Conservation (phyloP, 2,113 vertebrate genomes). For the Syngnathus scovelli region DNA sequence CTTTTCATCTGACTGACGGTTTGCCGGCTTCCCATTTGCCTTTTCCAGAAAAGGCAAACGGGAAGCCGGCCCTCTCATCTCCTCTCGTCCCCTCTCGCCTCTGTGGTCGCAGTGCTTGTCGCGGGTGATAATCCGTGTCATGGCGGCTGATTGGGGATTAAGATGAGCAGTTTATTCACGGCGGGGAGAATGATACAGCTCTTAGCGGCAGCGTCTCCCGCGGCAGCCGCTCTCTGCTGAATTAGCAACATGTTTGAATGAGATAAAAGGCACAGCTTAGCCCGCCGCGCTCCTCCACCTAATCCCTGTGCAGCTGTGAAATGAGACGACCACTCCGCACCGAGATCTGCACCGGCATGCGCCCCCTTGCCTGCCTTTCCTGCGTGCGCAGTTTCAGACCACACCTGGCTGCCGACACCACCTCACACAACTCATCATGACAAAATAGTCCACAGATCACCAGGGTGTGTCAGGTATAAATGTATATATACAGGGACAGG, state of each 20-base stretch:
- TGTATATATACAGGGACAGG: too few species aligned
- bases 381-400: slow-evolving; percentile 18
- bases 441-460: slow-evolving; percentile 15
- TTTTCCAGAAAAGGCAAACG: too few species aligned
- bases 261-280: slow-evolving; percentile 87
- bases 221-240: slow-evolving; percentile 79
- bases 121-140: slow-evolving; percentile 75
- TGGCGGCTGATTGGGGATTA: slow-evolving; percentile 78
- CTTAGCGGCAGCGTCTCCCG: slow-evolving; percentile 74
- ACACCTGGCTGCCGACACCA: slow-evolving; percentile 25
- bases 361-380: background rate
- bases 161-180: slow-evolving; percentile 80
- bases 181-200: slow-evolving; percentile 80
- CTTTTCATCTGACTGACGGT: background rate
- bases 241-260: slow-evolving; percentile 93
- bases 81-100: slow-evolving; percentile 10
- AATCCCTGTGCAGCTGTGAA: slow-evolving; percentile 86
- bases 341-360: slow-evolving; percentile 3
- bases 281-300: slow-evolving; percentile 73
- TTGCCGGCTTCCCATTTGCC: too few species aligned
- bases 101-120: slow-evolving; percentile 62
- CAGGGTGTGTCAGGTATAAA: too few species aligned
- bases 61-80: background rate
- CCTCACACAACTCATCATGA: slow-evolving; percentile 25
- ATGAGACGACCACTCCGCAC: slow-evolving; percentile 58